Base-by-base conservation (phyloP, 2,113 vertebrate species). In the Cavia porcellus region DNA sequence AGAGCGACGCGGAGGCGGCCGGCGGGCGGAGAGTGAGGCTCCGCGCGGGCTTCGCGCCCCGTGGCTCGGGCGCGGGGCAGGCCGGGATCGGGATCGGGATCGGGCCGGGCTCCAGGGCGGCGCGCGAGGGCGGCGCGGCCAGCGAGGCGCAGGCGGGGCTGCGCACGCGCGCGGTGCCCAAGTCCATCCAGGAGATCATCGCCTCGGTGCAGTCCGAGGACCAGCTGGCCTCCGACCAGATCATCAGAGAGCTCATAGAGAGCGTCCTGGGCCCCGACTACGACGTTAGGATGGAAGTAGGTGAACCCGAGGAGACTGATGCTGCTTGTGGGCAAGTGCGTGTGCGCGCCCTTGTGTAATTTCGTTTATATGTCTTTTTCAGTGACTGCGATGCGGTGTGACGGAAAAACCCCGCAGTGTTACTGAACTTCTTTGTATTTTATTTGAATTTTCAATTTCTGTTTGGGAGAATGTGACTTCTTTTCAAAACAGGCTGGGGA, bases 181-280 rank as follows among this genome's bases (percentile, higher is more conserved):
- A 66, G 61, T 98, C 97, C 96, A 97, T 98, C 82, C 98, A 98
- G 97, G 98, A 99, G 97, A 98, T 99, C 97, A 98, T 98, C 92
- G 98, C 97, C 86, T 99, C 98, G 30, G 97, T 98, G 96, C 98
- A 97, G 97, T 98, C 97, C 68, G 97, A 98, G 96, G 93, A 96
- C 75, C 97, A 96, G 87, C 97, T 96, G 95, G 96, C 97, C 42
- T 98, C 98, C 28, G 98, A 99, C 92, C 77, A 98, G 93, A 98
- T 0, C 96, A 98, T 99, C 97, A 98, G 97, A 98, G 98, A 98
- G 85, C 98, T 98, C 97, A 97, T 96, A 62, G 97, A 98, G 97
- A 98, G 98, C 96, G 96, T 99, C 95, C 98, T 99, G 90, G 98
- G 99, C 75, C 97, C 98, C 97, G 98, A 95, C 94, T 98, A 97